Percentiles rank a stretch among this genome's conserved stretches.
phyloP scores from a whole-genome alignment of 2,797 vertebrate genomes.

The Enteromius afrohamiltoni region DNA sequence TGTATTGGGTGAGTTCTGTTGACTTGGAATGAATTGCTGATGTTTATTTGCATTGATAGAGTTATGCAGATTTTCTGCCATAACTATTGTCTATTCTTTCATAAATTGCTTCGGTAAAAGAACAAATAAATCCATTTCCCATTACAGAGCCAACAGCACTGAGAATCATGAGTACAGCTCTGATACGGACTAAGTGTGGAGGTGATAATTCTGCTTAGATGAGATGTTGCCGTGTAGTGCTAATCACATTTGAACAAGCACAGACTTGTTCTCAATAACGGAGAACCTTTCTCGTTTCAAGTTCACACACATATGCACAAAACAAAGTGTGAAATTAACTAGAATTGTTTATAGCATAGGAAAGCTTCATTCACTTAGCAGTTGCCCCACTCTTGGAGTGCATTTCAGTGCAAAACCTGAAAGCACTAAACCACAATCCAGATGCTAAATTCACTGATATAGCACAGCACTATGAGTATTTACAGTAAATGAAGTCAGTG shows the following conservation, averaged over 20 bases:
- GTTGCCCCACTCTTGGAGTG: not conserved
- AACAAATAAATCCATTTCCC: not conserved
- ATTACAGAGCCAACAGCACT: not conserved
- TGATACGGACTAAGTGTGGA: conserved; percentile 47
- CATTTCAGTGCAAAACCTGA: not conserved
- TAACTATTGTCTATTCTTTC: not conserved
- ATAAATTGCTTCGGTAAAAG: conserved; percentile 12
- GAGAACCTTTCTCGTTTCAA: conserved; percentile 41
- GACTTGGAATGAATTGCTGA: conserved; percentile 12
- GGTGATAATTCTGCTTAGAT: conserved; percentile 78
- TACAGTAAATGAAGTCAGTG: not conserved
- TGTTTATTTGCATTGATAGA: conserved; percentile 17
- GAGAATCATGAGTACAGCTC: not conserved
- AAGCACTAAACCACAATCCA: not conserved
- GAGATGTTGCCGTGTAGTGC: conserved; percentile 65
- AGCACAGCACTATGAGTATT: not conserved
- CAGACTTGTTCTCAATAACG: conserved; percentile 73
- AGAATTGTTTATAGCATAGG: conserved; percentile 1
- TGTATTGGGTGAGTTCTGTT: conserved; percentile 7
- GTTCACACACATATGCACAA: conserved; percentile 20
- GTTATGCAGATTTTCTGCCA: conserved; percentile 1
- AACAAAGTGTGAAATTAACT: conserved; percentile 41
- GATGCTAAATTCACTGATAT: conserved; percentile 3
- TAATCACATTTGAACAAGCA: conserved; percentile 74
- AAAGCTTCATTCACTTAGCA: conserved; percentile 21